Evolutionary conservation across 2,113 vertebrate species (phyloP).

Genomic region (Macquaria australasica): DNA sequence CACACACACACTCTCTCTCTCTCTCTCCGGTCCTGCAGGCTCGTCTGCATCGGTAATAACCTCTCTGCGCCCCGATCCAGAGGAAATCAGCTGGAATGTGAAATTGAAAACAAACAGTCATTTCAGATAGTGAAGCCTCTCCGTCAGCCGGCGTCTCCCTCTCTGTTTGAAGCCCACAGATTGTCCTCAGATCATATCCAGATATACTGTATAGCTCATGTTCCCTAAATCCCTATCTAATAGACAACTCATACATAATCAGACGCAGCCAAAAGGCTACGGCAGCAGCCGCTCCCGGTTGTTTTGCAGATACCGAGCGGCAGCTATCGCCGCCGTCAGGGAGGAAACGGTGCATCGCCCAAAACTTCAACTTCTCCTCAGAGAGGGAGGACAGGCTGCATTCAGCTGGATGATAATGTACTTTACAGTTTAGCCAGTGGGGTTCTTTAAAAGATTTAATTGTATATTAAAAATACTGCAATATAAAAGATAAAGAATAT

Average conservation of each 20-base stretch:
- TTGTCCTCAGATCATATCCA: slow-evolving; percentile 65
- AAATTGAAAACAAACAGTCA: slow-evolving; percentile 87
- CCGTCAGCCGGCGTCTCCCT: slow-evolving; percentile 52
- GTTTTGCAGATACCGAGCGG: slow-evolving; percentile 37
- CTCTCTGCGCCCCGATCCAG: slow-evolving; percentile 61
- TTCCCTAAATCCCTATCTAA: slow-evolving; percentile 72
- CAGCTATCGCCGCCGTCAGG: not conserved
- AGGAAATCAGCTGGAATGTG: slow-evolving; percentile 80
- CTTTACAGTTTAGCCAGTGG: too few species aligned
- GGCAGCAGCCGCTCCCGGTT: slow-evolving; percentile 15
- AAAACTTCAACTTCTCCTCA: slow-evolving; percentile 20
- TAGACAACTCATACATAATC: slow-evolving; percentile 71
- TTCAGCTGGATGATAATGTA: not conserved
- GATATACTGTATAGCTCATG: slow-evolving; percentile 66
- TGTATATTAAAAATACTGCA: not conserved
- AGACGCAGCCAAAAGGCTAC: slow-evolving; percentile 27
- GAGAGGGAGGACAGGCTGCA: not conserved
- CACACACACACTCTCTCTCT: slow-evolving; percentile 7
- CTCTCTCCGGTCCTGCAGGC: slow-evolving; percentile 22
- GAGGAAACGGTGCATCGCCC: not conserved
- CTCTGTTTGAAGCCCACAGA: slow-evolving; percentile 65
- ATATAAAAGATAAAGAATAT: not conserved
- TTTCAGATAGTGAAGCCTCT: slow-evolving; percentile 76
- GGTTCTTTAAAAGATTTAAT: not conserved
- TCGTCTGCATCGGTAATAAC: slow-evolving; percentile 73